A percentile compares a stretch with the other conserved stretches of the same genome.
Conservation (phyloP, 2,113 vertebrate genomes). For the Loxodonta africana region DNA sequence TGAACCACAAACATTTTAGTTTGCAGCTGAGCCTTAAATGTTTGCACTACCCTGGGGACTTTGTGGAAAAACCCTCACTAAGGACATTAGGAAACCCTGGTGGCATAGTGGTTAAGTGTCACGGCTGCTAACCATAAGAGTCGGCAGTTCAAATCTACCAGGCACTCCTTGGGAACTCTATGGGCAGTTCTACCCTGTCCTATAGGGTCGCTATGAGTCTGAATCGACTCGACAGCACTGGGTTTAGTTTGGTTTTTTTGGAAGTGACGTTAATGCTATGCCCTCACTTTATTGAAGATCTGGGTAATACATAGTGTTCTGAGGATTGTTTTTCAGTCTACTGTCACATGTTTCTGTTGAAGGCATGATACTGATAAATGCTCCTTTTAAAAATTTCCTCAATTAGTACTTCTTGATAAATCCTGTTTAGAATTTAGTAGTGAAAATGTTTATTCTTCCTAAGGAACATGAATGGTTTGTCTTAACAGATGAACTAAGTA, state of each 20-base stretch:
- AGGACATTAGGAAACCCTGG: not conserved
- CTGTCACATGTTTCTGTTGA: not conserved
- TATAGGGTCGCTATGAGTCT: no score
- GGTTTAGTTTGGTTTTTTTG: no score
- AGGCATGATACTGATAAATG: not conserved
- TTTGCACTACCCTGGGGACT: not conserved
- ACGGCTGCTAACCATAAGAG: no score
- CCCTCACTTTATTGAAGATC: not conserved
- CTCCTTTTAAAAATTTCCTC: conserved; percentile 43
- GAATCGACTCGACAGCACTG: no score
- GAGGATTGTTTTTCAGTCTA: not conserved
- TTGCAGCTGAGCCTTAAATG: not conserved
- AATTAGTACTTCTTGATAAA: not conserved
- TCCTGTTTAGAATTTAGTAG: conserved; percentile 7
- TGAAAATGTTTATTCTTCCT: conserved; percentile 46
- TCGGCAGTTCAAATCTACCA: no score
- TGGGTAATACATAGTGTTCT: not conserved
- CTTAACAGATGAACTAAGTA: conserved; percentile 46
- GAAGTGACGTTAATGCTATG: not conserved
- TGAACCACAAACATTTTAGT: not conserved
- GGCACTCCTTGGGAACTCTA: no score
- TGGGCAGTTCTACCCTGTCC: no score
- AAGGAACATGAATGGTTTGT: conserved; percentile 20
- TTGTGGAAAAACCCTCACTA: not conserved
- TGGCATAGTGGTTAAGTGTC: no score